A percentile compares a stretch with the other conserved stretches of the same genome.
phyloP scores from a whole-genome alignment of 1,140 invertebrate genomes.

The Hyposmocoma kahamanoa region DNA sequence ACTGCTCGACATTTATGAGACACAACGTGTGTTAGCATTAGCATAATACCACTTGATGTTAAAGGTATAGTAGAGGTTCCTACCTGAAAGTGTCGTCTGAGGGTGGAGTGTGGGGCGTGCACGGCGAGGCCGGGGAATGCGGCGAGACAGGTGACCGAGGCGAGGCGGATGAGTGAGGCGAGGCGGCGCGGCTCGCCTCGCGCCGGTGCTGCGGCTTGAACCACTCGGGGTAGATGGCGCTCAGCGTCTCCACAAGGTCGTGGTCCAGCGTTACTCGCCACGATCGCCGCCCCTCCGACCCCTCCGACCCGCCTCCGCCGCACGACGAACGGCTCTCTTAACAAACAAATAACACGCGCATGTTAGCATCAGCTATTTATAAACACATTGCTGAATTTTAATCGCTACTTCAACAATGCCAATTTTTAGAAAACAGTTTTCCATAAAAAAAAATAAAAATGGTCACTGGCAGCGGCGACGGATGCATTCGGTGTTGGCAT shows the following conservation, averaged over 20 bases:
- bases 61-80: neutral
- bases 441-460: no score
- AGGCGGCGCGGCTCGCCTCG: slow-evolving; percentile 51
- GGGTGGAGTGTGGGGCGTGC: slow-evolving; percentile 24
- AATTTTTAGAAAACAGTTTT: no score
- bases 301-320: slow-evolving; percentile 66
- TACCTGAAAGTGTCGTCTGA: slow-evolving; percentile 58
- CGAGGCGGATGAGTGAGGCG: slow-evolving; percentile 37
- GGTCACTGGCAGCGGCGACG: no score
- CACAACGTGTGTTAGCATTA: no score
- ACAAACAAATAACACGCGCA: no score
- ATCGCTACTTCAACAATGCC: no score
- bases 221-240: slow-evolving; percentile 93
- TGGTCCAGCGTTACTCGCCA: slow-evolving; percentile 93
- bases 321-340: slow-evolving; percentile 84
- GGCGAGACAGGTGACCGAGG: slow-evolving; percentile 23
- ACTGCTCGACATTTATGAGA: no score
- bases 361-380: no score
- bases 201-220: slow-evolving; percentile 78
- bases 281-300: slow-evolving; percentile 85
- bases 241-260: slow-evolving; percentile 91
- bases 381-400: no score
- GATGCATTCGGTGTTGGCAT: no score
- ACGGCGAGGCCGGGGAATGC: slow-evolving; percentile 29
- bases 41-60: no score